Base-by-base conservation (phyloP, 1,140 invertebrate genomes). In the Dendrolimus punctatus region DNA sequence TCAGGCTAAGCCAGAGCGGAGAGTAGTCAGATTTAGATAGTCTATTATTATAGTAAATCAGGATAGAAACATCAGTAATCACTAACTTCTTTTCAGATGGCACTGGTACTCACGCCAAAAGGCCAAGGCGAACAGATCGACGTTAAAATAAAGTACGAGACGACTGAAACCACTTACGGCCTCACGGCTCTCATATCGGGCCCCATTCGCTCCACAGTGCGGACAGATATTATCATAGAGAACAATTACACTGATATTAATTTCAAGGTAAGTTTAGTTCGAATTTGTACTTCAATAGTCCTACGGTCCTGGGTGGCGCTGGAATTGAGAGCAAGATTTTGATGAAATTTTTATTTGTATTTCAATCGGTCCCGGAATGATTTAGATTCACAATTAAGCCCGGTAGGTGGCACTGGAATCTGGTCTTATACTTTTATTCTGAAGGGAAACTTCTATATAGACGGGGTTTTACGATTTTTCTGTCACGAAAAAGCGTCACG, bases 181-280 rank as follows among this genome's bases (percentile, higher is more conserved):
- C 0, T 85, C 5, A 67, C 77, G 0, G 76, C 85, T 0, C 71
- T 80, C 36, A 43, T 87, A 0, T 54, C 69, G 0, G 80, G 85
- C 0, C 53, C 71, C 0, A 53, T 80, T 8, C 56, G 76, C 10
- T 69, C 90, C 1, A 77, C 76, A 1, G 60, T 93, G 2, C 79
- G 88, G 37, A 89, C 90, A 8, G 90, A 87, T 49, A 79, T 89
- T 4, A 79, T 87, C 50, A 74, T 87, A 23, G 62, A 91, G 39
- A 75, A 79, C 55, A 87, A 87, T 44, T 77, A 90, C 48, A 88
- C 73, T 7, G 86, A 88, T 53, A 67, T 88, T 42, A 76, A 70
- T 54, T 68, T 83, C 45, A 85, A 85, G 67, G 86, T 87, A 57
- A 53, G 58, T 66, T 40, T 39, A 47, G n/a, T 54, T 10, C 43